phyloP scores from a whole-genome alignment of 2,888 invertebrate genomes.

The Noctua pronuba region DNA sequence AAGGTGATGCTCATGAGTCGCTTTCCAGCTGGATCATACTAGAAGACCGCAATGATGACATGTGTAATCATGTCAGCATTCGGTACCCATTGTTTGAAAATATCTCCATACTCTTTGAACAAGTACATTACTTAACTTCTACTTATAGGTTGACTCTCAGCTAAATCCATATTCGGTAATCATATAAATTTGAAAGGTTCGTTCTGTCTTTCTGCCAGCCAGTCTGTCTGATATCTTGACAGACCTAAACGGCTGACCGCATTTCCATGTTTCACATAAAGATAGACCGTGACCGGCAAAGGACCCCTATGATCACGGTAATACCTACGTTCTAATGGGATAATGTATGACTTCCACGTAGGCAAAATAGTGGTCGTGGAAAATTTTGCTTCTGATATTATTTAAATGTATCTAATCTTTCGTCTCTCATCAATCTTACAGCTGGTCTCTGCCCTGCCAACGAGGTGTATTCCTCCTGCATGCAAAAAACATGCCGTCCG shows the following conservation, averaged over 20 bases:
- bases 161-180: background rate
- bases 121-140: background rate
- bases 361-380: background rate
- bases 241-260: background rate
- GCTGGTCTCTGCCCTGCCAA: constrained; percentile 62
- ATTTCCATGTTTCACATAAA: no score
- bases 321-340: background rate
- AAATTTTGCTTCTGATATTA: background rate
- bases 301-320: background rate
- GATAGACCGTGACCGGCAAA: no score
- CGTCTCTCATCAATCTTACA: constrained; percentile 29
- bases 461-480: constrained; percentile 51
- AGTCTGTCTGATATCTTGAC: background rate
- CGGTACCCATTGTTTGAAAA: background rate
- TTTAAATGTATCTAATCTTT: background rate
- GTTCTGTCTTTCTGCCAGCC: background rate
- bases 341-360: background rate
- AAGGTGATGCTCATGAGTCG: background rate
- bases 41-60: no score
- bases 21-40: background rate
- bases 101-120: no score
- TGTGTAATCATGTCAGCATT: background rate
- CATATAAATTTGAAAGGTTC: background rate
- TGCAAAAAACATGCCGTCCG: constrained; percentile 41
- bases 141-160: background rate